Evolutionary conservation across 2,113 vertebrate species (phyloP).

Genomic region (Oncorhynchus mykiss): DNA sequence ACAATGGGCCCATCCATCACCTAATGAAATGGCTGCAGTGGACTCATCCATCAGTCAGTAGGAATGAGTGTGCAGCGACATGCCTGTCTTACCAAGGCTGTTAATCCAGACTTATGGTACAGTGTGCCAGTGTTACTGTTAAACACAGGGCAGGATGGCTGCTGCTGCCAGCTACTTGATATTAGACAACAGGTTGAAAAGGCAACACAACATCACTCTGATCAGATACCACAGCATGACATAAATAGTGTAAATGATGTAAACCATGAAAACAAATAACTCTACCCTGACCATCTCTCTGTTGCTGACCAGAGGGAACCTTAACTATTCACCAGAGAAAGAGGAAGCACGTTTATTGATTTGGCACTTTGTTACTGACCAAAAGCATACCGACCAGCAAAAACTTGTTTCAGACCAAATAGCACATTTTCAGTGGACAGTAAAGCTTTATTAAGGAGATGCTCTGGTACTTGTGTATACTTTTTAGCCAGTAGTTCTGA

Average conservation of each 20-base stretch:
- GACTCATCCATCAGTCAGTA: conserved; percentile 65
- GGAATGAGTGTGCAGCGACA: conserved; percentile 63
- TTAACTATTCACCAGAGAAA: too few species aligned
- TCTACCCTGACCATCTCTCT: too few species aligned
- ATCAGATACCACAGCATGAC: conserved; percentile 9
- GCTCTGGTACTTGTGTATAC: too few species aligned
- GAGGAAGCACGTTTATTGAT: too few species aligned
- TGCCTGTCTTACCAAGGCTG: conserved; percentile 55
- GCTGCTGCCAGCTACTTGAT: conserved; percentile 61
- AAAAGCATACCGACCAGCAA: too few species aligned
- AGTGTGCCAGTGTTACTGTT: conserved; percentile 62
- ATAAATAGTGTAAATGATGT: background rate
- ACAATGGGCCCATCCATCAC: conserved; percentile 62
- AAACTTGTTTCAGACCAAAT: background rate
- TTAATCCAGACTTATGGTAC: conserved; percentile 69
- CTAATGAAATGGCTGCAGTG: conserved; percentile 58
- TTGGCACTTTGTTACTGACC: too few species aligned
- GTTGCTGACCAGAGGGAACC: too few species aligned
- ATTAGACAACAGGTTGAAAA: conserved; percentile 33
- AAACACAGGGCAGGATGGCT: conserved; percentile 53
- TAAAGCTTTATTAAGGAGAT: too few species aligned
- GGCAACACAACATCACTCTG: conserved; percentile 37
- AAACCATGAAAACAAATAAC: too few species aligned
- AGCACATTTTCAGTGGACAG: too few species aligned
- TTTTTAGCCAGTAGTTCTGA: too few species aligned